phyloP scores from a whole-genome alignment of 2,888 invertebrate species.

The Amphipoea lucens region DNA sequence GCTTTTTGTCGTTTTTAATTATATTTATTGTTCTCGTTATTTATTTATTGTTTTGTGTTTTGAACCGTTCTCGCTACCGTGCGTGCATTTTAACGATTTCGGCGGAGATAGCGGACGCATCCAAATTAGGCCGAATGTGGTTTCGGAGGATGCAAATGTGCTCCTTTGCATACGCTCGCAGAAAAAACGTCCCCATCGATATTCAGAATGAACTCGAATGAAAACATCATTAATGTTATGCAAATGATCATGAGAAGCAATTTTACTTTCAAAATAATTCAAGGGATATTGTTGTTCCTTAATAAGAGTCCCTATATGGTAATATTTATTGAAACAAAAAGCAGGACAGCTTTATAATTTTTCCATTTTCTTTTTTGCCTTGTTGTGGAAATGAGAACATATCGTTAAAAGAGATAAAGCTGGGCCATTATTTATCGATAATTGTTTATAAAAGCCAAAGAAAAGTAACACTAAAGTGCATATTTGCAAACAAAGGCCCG shows the following conservation, averaged over 20 bases:
- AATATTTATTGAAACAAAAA: slow-evolving; percentile 61
- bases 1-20: slow-evolving; percentile 89
- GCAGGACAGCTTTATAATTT: slow-evolving; percentile 62
- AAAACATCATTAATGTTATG: slow-evolving; percentile 86
- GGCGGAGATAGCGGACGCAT: slow-evolving; percentile 83
- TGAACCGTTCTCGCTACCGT: slow-evolving; percentile 86
- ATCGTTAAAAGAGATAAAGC: slow-evolving; percentile 69
- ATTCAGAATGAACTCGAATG: slow-evolving; percentile 77
- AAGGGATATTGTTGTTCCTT: slow-evolving; percentile 59
- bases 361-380: slow-evolving; percentile 58
- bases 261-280: slow-evolving; percentile 69
- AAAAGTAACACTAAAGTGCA: slow-evolving; percentile 69
- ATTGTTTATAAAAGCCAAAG: slow-evolving; percentile 72
- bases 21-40: slow-evolving; percentile 90
- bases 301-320: slow-evolving; percentile 44
- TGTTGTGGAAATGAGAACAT: slow-evolving; percentile 61
- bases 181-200: slow-evolving; percentile 77
- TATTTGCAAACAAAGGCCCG: slow-evolving; percentile 86
- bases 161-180: slow-evolving; percentile 83
- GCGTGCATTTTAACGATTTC: slow-evolving; percentile 87
- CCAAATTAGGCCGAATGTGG: slow-evolving; percentile 86
- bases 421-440: slow-evolving; percentile 72
- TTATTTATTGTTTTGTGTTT: slow-evolving; percentile 88
- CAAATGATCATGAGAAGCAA: slow-evolving; percentile 79
- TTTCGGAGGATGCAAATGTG: slow-evolving; percentile 84